Conservation (phyloP, 2,888 invertebrate genomes). For the Dasypolia templi region DNA sequence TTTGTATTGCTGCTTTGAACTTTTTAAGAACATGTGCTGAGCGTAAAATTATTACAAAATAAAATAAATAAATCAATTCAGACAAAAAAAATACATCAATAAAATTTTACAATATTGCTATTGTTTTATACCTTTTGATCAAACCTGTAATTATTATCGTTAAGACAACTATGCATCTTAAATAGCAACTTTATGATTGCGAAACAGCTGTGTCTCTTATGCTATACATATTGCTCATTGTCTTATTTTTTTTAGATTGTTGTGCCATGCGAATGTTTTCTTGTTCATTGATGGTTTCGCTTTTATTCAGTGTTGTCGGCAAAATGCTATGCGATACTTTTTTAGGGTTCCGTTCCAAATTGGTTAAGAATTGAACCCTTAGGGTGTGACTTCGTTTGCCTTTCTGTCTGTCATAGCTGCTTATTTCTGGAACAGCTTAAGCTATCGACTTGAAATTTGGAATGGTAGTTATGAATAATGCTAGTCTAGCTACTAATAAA, state of each 20-base stretch:
- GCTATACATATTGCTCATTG: conserved; percentile 36
- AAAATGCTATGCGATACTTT: conserved; percentile 49
- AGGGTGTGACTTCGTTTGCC: no score
- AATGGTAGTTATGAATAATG: no score
- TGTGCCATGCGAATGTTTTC: conserved; percentile 56
- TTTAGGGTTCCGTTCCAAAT: not conserved
- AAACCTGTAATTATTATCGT: not conserved
- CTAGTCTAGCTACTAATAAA: not conserved
- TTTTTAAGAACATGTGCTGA: conserved; percentile 19
- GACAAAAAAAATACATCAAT: no score
- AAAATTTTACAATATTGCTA: not conserved
- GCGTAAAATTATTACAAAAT: conserved; percentile 23
- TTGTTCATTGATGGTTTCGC: conserved; percentile 29
- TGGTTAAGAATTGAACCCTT: not conserved
- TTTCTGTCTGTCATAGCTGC: not conserved
- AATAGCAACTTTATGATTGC: not conserved
- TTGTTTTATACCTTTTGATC: not conserved
- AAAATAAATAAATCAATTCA: not conserved
- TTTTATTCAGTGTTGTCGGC: conserved; percentile 28
- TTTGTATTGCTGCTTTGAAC: not conserved
- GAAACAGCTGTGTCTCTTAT: conserved; percentile 15
- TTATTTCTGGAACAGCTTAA: no score
- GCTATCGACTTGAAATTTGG: not conserved
- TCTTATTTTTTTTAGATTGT: conserved; percentile 36
- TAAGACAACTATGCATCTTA: not conserved